Evolutionary conservation across 1,140 invertebrate species (phyloP).

Genomic region (Halotydeus destructor): DNA sequence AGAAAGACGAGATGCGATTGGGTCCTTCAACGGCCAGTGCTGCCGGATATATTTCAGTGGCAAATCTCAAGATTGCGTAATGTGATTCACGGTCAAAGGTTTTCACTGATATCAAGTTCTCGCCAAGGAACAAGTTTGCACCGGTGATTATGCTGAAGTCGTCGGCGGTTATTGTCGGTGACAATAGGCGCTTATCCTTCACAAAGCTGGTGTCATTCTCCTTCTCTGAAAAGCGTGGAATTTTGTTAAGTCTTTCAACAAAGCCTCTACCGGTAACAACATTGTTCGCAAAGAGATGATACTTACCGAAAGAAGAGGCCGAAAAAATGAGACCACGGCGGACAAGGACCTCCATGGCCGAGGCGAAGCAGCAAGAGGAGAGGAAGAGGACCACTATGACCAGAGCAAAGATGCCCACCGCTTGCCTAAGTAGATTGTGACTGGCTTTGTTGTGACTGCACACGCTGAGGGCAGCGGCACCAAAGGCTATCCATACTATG

Average conservation of each 20-base stretch:
- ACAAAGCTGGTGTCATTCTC: constrained; percentile 48
- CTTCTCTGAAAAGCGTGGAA: no score
- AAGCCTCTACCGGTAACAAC: no score
- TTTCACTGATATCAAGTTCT: constrained; percentile 10
- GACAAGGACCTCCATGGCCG: constrained; percentile 43
- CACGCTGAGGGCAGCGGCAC: constrained; percentile 57
- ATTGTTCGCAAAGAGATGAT: no score
- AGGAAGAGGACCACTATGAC: constrained; percentile 41
- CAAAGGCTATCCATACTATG: constrained; percentile 68
- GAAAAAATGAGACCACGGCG: constrained; percentile 36
- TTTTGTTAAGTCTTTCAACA: no score
- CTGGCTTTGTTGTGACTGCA: constrained; percentile 41
- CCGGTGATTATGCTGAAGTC: constrained; percentile 5
- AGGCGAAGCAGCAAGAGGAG: constrained; percentile 45
- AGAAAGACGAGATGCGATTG: constrained; percentile 47
- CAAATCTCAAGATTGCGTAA: constrained; percentile 45
- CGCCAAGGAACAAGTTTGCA: constrained; percentile 14
- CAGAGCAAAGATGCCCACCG: background rate
- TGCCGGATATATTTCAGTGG: constrained; percentile 62
- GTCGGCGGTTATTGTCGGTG: background rate
- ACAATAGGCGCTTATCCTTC: constrained; percentile 25
- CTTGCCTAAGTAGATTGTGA: constrained; percentile 25
- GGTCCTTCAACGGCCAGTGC: constrained; percentile 44
- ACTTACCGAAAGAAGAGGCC: constrained; percentile 62
- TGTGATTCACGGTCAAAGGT: constrained; percentile 14